Conservation (phyloP, 2,797 vertebrate species). For the Enteromius fasciolatus region DNA sequence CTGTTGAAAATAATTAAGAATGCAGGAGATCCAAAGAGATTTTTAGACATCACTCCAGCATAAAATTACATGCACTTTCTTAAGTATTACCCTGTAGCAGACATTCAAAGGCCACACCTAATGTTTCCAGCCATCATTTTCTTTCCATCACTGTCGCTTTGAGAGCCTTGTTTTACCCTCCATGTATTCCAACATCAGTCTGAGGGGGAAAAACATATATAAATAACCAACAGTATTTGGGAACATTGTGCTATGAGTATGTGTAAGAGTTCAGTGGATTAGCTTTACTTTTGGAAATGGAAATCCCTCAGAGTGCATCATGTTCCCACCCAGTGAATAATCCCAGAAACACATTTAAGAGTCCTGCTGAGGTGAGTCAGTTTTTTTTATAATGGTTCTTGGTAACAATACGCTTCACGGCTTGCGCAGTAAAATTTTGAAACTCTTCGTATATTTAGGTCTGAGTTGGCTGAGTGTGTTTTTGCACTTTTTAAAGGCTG, state of each 20-base stretch:
- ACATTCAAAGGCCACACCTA: slow-evolving; percentile 38
- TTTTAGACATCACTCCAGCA: not conserved
- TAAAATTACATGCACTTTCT: slow-evolving; percentile 32
- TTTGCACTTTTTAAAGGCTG: slow-evolving; percentile 1
- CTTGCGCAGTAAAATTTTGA: not conserved
- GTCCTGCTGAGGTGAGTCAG: not conserved
- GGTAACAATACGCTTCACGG: not conserved
- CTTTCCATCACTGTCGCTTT: slow-evolving; percentile 1
- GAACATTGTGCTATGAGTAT: not conserved
- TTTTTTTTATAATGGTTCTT: not conserved
- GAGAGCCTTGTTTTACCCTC: not conserved
- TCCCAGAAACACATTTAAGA: slow-evolving; percentile 31
- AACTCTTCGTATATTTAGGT: not conserved
- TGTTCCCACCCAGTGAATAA: slow-evolving; percentile 33
- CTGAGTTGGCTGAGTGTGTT: not conserved
- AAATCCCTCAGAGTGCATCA: slow-evolving; percentile 41
- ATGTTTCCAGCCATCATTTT: slow-evolving; percentile 26
- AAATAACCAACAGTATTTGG: not conserved
- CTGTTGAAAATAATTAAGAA: not conserved
- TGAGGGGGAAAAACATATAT: not conserved
- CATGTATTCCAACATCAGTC: not conserved
- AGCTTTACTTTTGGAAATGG: slow-evolving; percentile 28
- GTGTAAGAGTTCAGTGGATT: not conserved
- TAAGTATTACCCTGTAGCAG: slow-evolving; percentile 24
- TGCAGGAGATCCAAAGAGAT: not conserved